Evolutionary conservation across 2,888 invertebrate genomes (phyloP).

Genomic region (Eristalis pertinax): DNA sequence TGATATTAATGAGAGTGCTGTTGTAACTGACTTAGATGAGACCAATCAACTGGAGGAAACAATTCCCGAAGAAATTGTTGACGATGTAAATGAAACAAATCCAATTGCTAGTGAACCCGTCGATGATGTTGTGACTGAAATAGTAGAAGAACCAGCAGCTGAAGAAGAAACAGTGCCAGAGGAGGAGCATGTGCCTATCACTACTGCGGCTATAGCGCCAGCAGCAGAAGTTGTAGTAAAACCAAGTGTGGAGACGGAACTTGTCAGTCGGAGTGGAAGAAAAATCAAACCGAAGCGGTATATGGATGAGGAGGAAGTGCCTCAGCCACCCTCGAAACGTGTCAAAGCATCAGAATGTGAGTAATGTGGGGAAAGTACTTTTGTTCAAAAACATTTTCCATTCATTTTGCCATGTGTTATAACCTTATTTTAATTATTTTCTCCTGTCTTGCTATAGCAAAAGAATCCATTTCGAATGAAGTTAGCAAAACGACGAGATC

Average conservation of each 20-base stretch:
- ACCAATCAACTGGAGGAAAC: conserved; percentile 41
- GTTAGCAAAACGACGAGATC: conserved; percentile 24
- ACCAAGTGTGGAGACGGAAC: conserved; percentile 76
- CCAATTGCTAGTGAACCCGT: conserved; percentile 76
- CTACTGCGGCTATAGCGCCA: background rate
- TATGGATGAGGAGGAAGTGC: conserved; percentile 76
- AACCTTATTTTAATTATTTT: background rate
- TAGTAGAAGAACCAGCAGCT: background rate
- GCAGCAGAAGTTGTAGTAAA: conserved; percentile 18
- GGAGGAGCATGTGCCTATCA: conserved; percentile 22
- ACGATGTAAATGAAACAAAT: conserved; percentile 75
- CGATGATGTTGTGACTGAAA: conserved; percentile 26
- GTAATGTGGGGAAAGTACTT: background rate
- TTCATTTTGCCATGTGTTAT: background rate
- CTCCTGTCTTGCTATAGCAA: conserved; percentile 32
- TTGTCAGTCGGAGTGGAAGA: conserved; percentile 87
- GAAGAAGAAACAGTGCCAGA: background rate
- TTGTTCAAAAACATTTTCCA: background rate
- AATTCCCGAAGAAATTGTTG: conserved; percentile 40
- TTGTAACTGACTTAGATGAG: conserved; percentile 53
- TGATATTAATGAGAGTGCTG: conserved; percentile 37
- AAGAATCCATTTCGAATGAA: conserved; percentile 38
- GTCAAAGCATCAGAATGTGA: conserved; percentile 76
- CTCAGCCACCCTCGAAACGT: conserved; percentile 76
- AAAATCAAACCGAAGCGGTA: conserved; percentile 87